These are phyloP conservation scores for Nomia melanderi DNA, from an alignment of 1,140 invertebrate species.

Conservation along the genomic window DNA sequence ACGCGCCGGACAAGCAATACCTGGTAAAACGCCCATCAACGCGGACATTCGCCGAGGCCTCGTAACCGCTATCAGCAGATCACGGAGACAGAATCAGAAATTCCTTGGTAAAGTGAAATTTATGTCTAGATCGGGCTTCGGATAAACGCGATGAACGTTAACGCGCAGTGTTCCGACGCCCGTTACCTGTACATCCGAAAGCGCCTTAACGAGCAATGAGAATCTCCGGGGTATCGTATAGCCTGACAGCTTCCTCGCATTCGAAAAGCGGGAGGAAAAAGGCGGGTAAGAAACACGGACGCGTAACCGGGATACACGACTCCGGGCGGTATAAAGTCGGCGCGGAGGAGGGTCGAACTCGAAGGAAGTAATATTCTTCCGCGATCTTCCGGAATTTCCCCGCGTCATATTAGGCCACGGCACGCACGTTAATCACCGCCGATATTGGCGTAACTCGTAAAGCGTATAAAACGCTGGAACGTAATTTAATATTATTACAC, in stretches of 20 bases:
- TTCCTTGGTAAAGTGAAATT: constrained; percentile 59
- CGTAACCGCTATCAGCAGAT: neutral
- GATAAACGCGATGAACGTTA: constrained; percentile 58
- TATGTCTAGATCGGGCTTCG: constrained; percentile 31
- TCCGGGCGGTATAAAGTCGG: neutral
- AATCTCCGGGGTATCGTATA: neutral
- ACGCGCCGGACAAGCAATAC: neutral
- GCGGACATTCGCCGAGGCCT: neutral
- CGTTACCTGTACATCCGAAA: constrained; percentile 35
- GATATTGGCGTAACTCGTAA: constrained; percentile 31
- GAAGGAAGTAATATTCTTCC: neutral
- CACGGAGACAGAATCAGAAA: constrained; percentile 45
- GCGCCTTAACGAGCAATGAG: constrained; percentile 39
- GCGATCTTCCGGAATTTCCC: constrained; percentile 15
- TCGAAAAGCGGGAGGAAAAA: neutral
- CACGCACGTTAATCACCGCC: constrained; percentile 40
- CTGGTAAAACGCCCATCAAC: constrained; percentile 36
- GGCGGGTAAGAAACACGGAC: neutral
- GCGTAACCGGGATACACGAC: neutral
- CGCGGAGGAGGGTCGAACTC: neutral
- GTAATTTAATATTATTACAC: constrained; percentile 50
- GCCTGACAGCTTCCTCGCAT: neutral
- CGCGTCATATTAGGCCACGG: constrained; percentile 11
- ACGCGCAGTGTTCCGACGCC: constrained; percentile 21
- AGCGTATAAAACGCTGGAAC: constrained; percentile 28